Conservation (phyloP, 2,797 vertebrate species). For the Anguilla obscura region DNA sequence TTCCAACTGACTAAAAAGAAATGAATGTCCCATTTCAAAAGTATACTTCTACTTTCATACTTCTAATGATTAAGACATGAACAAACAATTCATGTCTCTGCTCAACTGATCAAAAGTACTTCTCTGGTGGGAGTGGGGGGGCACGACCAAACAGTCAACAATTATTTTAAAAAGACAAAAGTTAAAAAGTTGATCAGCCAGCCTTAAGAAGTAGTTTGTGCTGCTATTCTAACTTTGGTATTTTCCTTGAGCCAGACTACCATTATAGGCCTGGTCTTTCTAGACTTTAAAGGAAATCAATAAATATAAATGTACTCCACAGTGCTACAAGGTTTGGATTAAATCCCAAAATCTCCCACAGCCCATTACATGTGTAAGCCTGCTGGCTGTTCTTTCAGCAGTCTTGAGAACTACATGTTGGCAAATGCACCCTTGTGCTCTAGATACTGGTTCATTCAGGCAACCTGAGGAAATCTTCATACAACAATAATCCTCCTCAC, state of each 20-base stretch:
- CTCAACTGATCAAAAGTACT: background rate
- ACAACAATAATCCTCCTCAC: constrained; percentile 10
- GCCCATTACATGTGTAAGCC: background rate
- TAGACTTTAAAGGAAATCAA: constrained; percentile 36
- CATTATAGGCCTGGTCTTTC: constrained; percentile 19
- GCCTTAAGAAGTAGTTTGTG: constrained; percentile 23
- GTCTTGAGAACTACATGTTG: background rate
- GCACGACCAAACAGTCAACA: background rate
- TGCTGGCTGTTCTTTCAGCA: background rate
- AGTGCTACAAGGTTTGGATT: constrained; percentile 49
- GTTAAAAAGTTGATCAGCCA: constrained; percentile 18
- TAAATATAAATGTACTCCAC: constrained; percentile 38
- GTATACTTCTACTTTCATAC: background rate
- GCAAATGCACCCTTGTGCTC: constrained; percentile 1
- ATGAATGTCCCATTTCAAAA: background rate
- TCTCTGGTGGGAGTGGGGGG: background rate
- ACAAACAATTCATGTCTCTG: background rate
- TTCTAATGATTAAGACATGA: background rate
- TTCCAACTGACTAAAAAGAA: background rate
- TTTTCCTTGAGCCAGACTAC: background rate
- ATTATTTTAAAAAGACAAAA: background rate
- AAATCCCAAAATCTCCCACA: constrained; percentile 42
- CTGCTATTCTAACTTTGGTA: constrained; percentile 23
- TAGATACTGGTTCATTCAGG: background rate
- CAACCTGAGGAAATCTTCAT: background rate